Percentiles rank a stretch among this genome's conserved stretches.
Evolutionary conservation across 2,797 vertebrate genomes (phyloP).

Genomic region (Argyrosomus regius): DNA sequence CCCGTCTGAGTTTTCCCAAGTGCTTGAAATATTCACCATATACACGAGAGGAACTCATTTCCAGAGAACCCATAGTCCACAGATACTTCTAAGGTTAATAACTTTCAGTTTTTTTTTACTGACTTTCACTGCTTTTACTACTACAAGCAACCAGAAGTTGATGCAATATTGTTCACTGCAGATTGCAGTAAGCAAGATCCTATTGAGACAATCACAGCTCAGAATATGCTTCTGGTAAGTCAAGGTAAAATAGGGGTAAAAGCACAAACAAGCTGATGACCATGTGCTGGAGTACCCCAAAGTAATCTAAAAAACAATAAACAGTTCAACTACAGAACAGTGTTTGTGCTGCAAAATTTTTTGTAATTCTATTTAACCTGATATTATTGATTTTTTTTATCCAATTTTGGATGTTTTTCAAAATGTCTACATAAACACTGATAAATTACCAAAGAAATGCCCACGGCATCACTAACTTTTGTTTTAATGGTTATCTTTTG

Average conservation of each 20-base stretch:
- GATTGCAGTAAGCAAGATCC: slow-evolving; percentile 19
- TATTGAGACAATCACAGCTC: slow-evolving; percentile 15
- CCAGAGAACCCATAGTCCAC: slow-evolving; percentile 53
- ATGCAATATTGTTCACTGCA: slow-evolving; percentile 6
- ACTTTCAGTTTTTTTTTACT: neutral
- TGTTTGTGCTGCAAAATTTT: slow-evolving; percentile 6
- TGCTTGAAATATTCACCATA: slow-evolving; percentile 80
- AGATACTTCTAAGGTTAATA: slow-evolving; percentile 14
- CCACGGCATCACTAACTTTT: neutral
- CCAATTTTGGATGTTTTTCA: neutral
- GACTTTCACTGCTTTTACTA: slow-evolving; percentile 20
- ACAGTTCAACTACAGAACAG: slow-evolving; percentile 1
- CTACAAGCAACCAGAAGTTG: slow-evolving; percentile 7
- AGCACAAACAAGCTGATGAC: slow-evolving; percentile 28
- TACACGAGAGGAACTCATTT: slow-evolving; percentile 76
- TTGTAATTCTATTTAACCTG: slow-evolving; percentile 10
- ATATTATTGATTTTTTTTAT: neutral
- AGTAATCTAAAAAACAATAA: slow-evolving; percentile 20
- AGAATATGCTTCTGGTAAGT: slow-evolving; percentile 20
- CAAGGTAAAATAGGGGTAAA: slow-evolving; percentile 15
- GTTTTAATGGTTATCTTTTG: slow-evolving; percentile 27
- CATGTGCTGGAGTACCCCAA: slow-evolving; percentile 2
- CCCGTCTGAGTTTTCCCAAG: slow-evolving; percentile 75
- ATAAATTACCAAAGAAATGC: neutral
- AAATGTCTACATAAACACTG: neutral